Evolutionary conservation across 2,888 invertebrate genomes (phyloP).

Genomic region (Octonoba sinensis): DNA sequence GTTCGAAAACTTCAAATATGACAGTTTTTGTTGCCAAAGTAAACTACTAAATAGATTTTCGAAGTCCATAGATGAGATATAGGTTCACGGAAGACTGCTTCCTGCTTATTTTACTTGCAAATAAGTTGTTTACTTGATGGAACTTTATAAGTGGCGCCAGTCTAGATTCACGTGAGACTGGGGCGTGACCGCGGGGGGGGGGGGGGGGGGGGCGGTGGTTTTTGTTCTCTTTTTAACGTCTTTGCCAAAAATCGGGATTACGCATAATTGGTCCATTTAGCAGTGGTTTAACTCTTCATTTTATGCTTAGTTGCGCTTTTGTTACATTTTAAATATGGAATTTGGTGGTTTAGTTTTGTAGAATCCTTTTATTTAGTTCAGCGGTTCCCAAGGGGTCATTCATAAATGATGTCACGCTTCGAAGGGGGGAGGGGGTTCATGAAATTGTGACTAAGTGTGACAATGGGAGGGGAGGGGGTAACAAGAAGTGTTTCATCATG

Average conservation of each 20-base stretch:
- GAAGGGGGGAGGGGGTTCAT: no score
- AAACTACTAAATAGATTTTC: conserved; percentile 49
- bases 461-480: no score
- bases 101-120: conserved; percentile 52
- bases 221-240: neutral
- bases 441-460: no score
- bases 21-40: conserved; percentile 30
- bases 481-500: no score
- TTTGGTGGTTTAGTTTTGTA: no score
- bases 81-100: conserved; percentile 15
- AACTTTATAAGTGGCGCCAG: conserved; percentile 18
- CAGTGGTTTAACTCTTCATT: neutral
- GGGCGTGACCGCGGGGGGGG: conserved; percentile 1
- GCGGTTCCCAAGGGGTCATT: no score
- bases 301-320: no score
- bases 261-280: conserved; percentile 33
- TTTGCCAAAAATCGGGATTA: conserved; percentile 20
- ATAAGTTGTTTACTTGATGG: conserved; percentile 49
- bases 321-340: no score
- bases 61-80: conserved; percentile 25
- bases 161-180: conserved; percentile 3
- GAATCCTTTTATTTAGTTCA: no score
- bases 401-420: no score
- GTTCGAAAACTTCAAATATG: conserved; percentile 30
- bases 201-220: no score